Conservation (phyloP, 1,140 invertebrate genomes). For the Chelonus insularis region DNA sequence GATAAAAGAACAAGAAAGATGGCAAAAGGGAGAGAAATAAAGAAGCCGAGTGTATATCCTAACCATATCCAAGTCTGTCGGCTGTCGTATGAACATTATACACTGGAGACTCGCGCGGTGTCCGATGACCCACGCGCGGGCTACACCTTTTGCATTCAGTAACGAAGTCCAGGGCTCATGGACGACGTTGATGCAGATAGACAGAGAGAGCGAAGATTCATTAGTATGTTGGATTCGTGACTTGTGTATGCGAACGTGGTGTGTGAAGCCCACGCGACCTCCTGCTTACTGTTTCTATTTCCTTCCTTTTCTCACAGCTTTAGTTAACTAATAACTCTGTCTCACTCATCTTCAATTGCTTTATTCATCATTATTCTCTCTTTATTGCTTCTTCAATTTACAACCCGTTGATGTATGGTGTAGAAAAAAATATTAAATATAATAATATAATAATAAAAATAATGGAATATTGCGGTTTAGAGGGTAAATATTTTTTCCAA, state of each 20-base stretch:
- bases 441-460: too few species aligned
- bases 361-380: neutral
- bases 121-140: constrained; percentile 28
- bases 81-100: neutral
- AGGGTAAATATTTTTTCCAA: too few species aligned
- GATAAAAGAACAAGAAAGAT: neutral
- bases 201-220: constrained; percentile 17
- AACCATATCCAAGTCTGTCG: neutral
- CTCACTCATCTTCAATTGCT: constrained; percentile 7
- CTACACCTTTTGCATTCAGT: constrained; percentile 24
- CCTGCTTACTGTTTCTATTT: neutral
- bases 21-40: constrained; percentile 1
- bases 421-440: too few species aligned
- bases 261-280: constrained; percentile 27
- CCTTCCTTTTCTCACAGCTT: neutral
- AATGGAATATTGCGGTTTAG: too few species aligned
- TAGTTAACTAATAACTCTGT: too few species aligned
- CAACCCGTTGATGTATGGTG: neutral
- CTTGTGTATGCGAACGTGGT: constrained; percentile 18
- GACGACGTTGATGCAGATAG: neutral
- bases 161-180: neutral
- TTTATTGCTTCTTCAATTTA: neutral
- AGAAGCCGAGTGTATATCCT: constrained; percentile 12
- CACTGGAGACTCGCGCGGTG: too few species aligned
- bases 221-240: constrained; percentile 25